Evolutionary conservation across 2,113 vertebrate species (phyloP).

Genomic region (Hydrolagus affinis): DNA sequence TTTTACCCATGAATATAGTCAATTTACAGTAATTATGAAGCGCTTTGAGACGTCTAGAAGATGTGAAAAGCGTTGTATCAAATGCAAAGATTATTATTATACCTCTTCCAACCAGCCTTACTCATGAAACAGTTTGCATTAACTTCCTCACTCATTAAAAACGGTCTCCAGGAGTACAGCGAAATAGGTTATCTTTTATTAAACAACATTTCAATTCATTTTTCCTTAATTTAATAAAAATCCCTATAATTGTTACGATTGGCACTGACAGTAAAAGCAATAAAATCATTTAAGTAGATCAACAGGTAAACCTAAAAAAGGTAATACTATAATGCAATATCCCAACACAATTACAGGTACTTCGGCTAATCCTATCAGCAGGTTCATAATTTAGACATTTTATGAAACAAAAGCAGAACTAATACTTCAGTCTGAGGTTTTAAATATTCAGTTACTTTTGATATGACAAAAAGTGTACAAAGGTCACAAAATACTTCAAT

Average conservation of each 20-base stretch:
- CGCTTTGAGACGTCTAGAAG: too few species aligned
- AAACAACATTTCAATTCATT: conserved; percentile 25
- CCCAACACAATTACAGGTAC: conserved; percentile 7
- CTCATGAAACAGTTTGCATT: conserved; percentile 1
- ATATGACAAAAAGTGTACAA: conserved; percentile 10
- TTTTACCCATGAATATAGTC: too few species aligned
- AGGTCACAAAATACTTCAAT: background rate
- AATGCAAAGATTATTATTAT: too few species aligned
- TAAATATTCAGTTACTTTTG: background rate
- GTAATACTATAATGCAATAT: conserved; percentile 18
- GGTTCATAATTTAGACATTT: conserved; percentile 9
- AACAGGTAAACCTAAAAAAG: conserved; percentile 18
- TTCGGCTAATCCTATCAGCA: background rate
- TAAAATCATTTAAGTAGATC: conserved; percentile 22
- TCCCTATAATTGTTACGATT: conserved; percentile 22
- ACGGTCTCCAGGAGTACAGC: conserved; percentile 16
- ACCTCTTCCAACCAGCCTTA: background rate
- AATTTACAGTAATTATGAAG: too few species aligned
- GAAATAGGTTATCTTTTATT: conserved; percentile 14
- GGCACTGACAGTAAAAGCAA: conserved; percentile 22
- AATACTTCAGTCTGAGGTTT: background rate
- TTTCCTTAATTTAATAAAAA: conserved; percentile 25
- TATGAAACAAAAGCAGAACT: conserved; percentile 15
- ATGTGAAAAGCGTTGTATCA: too few species aligned
- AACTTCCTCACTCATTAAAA: conserved; percentile 24